A percentile compares a stretch with the other conserved stretches of the same genome.
Evolutionary conservation across 2,888 invertebrate genomes (phyloP).

Genomic region (Cryptocephalus moraei): DNA sequence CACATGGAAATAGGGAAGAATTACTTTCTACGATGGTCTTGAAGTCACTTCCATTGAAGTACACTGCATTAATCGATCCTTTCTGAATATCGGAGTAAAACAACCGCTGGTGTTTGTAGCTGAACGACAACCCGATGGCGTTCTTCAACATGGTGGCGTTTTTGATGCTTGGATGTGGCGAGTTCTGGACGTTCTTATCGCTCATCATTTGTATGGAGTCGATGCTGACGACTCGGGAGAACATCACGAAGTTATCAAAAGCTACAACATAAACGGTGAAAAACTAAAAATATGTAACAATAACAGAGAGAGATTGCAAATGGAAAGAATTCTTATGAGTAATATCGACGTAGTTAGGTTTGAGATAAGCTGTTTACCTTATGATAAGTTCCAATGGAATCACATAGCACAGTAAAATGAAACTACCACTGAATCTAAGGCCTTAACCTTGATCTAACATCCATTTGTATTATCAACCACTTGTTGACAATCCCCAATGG

Average conservation of each 20-base stretch:
- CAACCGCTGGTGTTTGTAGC: slow-evolving; percentile 55
- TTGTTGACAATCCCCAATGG: too few relatives aligned
- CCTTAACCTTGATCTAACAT: too few relatives aligned
- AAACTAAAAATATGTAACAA: not conserved
- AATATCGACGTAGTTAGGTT: too few relatives aligned
- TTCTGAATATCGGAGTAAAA: slow-evolving; percentile 87
- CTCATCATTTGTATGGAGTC: slow-evolving; percentile 72
- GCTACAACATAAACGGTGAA: slow-evolving; percentile 38
- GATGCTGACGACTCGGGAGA: slow-evolving; percentile 68
- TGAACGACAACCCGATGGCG: slow-evolving; percentile 76
- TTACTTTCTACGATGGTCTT: slow-evolving; percentile 57
- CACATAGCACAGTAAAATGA: too few relatives aligned
- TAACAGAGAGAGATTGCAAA: too few relatives aligned
- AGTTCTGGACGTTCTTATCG: slow-evolving; percentile 61
- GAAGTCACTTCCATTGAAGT: slow-evolving; percentile 70
- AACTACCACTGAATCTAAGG: too few relatives aligned
- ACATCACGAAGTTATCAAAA: slow-evolving; percentile 73
- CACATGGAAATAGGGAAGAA: slow-evolving; percentile 19
- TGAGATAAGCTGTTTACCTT: too few relatives aligned
- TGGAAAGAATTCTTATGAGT: too few relatives aligned
- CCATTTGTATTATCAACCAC: too few relatives aligned
- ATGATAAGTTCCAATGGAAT: not conserved
- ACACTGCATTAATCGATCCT: slow-evolving; percentile 72
- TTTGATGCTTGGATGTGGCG: slow-evolving; percentile 65
- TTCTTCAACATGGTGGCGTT: slow-evolving; percentile 68